Evolutionary conservation across 2,113 vertebrate species (phyloP).

Genomic region (Capreolus pygargus): DNA sequence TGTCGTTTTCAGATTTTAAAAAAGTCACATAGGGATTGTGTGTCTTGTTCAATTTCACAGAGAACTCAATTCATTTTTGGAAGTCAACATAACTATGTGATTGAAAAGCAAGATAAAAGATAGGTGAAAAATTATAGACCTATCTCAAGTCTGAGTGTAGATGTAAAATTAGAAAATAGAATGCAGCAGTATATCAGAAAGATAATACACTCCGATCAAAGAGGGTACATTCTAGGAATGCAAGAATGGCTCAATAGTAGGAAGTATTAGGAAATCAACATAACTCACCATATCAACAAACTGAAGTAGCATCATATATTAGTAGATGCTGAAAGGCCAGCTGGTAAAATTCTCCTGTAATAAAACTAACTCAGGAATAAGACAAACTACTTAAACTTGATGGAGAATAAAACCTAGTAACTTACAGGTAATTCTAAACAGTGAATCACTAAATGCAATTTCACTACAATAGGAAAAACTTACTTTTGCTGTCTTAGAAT

Average conservation of each 20-base stretch:
- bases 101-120: neutral
- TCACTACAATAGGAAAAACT: neutral
- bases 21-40: neutral
- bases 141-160: neutral
- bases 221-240: neutral
- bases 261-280: constrained; percentile 24
- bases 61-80: neutral
- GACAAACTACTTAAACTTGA: neutral
- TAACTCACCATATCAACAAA: neutral
- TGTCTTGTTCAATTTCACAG: neutral
- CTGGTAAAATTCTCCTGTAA: neutral
- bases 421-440: neutral
- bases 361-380: constrained; percentile 5
- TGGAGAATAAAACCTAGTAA: neutral
- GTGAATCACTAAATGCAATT: neutral
- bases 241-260: neutral
- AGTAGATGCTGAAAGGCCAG: neutral
- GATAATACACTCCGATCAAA: neutral
- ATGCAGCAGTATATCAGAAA: neutral
- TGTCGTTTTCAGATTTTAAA: neutral
- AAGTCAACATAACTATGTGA: constrained; percentile 2
- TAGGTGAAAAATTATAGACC: neutral
- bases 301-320: neutral
- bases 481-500: neutral
- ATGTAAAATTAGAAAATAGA: neutral